phyloP scores from a whole-genome alignment of 1,140 invertebrate species.

The Portunus trituberculatus region DNA sequence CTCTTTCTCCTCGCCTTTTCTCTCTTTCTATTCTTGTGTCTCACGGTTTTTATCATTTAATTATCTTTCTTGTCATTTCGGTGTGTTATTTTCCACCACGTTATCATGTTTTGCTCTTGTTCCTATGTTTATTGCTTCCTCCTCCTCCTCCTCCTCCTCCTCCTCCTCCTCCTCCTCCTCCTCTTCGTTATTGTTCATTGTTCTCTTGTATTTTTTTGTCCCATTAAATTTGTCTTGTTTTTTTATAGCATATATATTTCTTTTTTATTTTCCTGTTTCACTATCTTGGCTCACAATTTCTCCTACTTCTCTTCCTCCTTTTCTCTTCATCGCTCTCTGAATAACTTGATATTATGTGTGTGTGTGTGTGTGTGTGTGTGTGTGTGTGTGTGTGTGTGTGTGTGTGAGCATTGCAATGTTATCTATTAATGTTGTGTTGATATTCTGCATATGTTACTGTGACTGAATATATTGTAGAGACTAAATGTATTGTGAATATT shows the following conservation, averaged over 20 bases:
- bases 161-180: not conserved
- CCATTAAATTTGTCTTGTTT: not conserved
- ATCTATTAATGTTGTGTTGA: too few species aligned
- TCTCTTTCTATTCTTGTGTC: not conserved
- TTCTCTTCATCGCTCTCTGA: too few species aligned
- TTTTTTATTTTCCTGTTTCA: not conserved
- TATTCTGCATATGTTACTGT: too few species aligned
- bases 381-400: too few species aligned
- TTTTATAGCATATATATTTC: not conserved
- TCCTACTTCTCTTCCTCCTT: too few species aligned
- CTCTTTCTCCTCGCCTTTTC: not conserved
- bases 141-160: not conserved
- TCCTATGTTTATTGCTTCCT: not conserved
- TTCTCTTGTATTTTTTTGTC: not conserved
- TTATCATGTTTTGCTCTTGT: not conserved
- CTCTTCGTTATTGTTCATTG: not conserved
- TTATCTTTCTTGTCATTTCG: not conserved
- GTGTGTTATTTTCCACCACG: not conserved
- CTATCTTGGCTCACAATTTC: not conserved
- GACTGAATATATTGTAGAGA: too few species aligned
- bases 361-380: too few species aligned
- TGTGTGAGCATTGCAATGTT: too few species aligned
- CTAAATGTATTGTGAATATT: too few species aligned
- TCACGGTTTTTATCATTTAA: not conserved
- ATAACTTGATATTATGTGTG: too few species aligned